Evolutionary conservation across 2,113 vertebrate genomes (phyloP).

Genomic region (Lonchura striata): DNA sequence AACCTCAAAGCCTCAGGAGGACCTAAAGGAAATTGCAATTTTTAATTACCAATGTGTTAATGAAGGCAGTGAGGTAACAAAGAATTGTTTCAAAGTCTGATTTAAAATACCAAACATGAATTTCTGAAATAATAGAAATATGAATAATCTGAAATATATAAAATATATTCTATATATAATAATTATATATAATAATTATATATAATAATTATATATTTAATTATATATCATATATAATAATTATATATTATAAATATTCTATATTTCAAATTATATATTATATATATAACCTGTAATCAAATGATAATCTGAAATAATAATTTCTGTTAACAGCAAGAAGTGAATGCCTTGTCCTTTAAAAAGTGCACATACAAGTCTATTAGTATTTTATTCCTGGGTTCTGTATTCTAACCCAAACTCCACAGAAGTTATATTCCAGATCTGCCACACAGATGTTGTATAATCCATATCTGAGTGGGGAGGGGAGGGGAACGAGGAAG

Average conservation of each 20-base stretch:
- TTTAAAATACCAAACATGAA: constrained; percentile 5
- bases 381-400: neutral
- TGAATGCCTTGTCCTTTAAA: neutral
- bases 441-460: neutral
- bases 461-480: neutral
- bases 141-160: no score
- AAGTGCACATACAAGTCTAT: neutral
- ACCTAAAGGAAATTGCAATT: neutral
- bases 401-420: neutral
- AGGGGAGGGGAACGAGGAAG: neutral
- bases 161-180: no score
- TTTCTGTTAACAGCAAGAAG: neutral
- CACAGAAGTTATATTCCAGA: constrained; percentile 20
- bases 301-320: no score
- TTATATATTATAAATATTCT: no score
- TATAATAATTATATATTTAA: no score
- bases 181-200: no score
- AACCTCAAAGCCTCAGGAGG: neutral
- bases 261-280: no score
- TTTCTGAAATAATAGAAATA: constrained; percentile 17
- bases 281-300: no score
- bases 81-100: neutral
- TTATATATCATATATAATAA: no score
- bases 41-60: constrained; percentile 32
- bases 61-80: constrained; percentile 14